Base-by-base conservation (phyloP, 2,888 invertebrate species). In the Drosophila kuntzei region DNA sequence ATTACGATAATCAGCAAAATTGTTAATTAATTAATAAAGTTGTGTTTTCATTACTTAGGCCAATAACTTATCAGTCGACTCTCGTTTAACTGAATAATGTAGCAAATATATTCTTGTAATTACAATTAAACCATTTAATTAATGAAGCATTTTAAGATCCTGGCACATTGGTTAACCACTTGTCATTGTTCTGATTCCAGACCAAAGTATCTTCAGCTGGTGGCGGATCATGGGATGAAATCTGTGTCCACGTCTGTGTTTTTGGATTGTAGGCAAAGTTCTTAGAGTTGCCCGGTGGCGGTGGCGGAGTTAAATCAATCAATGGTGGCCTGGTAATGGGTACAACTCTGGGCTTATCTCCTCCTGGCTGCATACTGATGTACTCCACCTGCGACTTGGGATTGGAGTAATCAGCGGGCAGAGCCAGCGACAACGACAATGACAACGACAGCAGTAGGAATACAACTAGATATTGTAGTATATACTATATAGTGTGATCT, bases 131-230 rank as follows among this genome's bases (percentile, higher is more conserved):
- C 29, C 36, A 29, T 12, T n/a, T 18, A 18, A 20, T 49, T 62
- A n/a, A 32, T n/a, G 63, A 34, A n/a, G n/a, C 6, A 11, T 29
- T 54, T 66, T 3, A 44, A 39, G 5, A 11, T 22, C 60, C 60
- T 8, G 62, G 73, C n/a, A 34, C 43, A 18, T 76, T 80, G 66
- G 91, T 91, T n/a, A 91, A 64, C 90, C 90, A 91, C 55, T 91
- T 91, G 74, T 91, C 91, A 37, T 91, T 91, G 72, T 69, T 87
- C 63, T 91, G 91, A 75, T 91, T 91, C 91, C 91, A 91, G 9
- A 89, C 18, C 2, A 91, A 63, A 8, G 87, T 81, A 9, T 69
- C 90, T 20, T 89, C 89, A 5, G 69, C 72, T 2, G 91, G 89
- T 46, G 70, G 71, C 1, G 90, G 89, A 69, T 90, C 90, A 5